Percentiles rank a stretch among this genome's conserved stretches.
These are phyloP conservation scores for Pagetopsis macropterus DNA, from an alignment of 2,797 vertebrate species.

Conservation along the genomic window DNA sequence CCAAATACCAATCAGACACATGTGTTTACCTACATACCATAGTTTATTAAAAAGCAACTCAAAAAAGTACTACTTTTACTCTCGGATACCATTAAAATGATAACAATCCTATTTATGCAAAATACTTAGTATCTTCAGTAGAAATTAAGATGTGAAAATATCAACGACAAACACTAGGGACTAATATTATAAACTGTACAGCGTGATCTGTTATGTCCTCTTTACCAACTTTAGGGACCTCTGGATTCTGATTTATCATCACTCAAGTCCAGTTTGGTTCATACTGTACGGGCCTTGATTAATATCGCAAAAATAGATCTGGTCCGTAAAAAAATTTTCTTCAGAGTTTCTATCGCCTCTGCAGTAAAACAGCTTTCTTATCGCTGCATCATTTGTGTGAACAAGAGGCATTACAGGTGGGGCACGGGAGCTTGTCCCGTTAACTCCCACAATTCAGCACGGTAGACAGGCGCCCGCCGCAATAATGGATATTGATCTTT, in stretches of 20 bases:
- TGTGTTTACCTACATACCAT: too few relatives aligned
- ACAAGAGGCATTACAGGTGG: slow-evolving; percentile 56
- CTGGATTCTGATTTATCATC: not conserved
- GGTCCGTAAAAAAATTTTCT: not conserved
- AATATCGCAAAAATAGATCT: slow-evolving; percentile 22
- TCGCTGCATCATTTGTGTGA: slow-evolving; percentile 63
- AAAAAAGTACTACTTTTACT: not conserved
- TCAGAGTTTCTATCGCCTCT: slow-evolving; percentile 32
- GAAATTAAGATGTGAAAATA: too few relatives aligned
- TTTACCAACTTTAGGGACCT: not conserved
- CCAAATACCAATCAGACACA: too few relatives aligned
- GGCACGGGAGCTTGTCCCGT: slow-evolving; percentile 67
- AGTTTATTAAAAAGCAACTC: too few relatives aligned
- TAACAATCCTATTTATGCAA: not conserved
- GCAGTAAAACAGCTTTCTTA: slow-evolving; percentile 60
- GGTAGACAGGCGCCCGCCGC: slow-evolving; percentile 69
- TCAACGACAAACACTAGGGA: not conserved
- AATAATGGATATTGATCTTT: slow-evolving; percentile 84
- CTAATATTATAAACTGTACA: not conserved
- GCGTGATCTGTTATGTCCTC: not conserved
- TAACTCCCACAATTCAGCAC: slow-evolving; percentile 70
- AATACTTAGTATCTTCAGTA: not conserved
- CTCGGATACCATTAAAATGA: not conserved
- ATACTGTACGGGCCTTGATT: not conserved
- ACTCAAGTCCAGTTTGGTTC: slow-evolving; percentile 3